These are phyloP conservation scores for Catharus minimus DNA, from an alignment of 2,113 vertebrate species.

Conservation along the genomic window DNA sequence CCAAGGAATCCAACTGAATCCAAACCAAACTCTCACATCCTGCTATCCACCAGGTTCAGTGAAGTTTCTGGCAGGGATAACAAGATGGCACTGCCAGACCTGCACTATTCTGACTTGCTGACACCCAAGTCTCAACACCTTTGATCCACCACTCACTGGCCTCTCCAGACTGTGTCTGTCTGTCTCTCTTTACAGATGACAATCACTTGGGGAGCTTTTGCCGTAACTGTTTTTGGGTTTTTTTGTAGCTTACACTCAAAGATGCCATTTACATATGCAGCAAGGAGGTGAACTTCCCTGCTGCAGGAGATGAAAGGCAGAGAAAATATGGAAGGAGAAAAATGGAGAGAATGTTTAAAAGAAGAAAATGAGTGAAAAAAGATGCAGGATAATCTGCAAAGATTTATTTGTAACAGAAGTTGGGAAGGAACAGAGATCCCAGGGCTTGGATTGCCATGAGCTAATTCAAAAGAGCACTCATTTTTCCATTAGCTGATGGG, in stretches of 20 bases:
- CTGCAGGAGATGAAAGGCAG: background rate
- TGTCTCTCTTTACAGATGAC: background rate
- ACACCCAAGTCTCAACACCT: background rate
- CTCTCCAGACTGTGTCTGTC: background rate
- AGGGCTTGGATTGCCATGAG: background rate
- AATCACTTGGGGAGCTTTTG: background rate
- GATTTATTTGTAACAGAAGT: background rate
- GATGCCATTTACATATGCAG: background rate
- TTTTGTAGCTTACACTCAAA: background rate
- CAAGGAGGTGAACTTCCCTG: background rate
- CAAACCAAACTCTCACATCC: background rate
- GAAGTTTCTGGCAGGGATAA: background rate
- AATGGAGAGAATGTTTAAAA: background rate
- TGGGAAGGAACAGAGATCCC: background rate
- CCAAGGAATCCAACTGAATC: background rate
- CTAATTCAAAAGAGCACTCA: background rate
- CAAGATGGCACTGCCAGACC: background rate
- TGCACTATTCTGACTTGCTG: background rate
- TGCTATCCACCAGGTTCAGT: background rate
- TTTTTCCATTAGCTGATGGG: background rate
- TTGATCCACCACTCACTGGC: background rate
- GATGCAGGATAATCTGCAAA: background rate
- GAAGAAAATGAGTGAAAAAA: background rate
- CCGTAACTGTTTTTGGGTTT: background rate
- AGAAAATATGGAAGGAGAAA: background rate